Base-by-base conservation (phyloP, 2,888 invertebrate species). In the Ormyrus nitidulus region DNA sequence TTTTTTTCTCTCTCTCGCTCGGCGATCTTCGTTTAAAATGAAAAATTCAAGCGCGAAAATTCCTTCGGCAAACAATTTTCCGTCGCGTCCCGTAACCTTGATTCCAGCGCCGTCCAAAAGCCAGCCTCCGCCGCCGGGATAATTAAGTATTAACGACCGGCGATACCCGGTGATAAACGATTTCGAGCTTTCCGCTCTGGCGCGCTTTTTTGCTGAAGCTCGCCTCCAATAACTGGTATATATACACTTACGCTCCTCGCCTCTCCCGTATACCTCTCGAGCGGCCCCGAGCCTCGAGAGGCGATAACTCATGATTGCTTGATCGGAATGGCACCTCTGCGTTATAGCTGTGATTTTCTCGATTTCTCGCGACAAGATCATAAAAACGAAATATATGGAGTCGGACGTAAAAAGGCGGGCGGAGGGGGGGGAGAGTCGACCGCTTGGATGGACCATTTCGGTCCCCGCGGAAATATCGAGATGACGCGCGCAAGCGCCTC, bases 271-370 rank as follows among this genome's bases (percentile, higher is more conserved):
- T 51, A 10, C 2, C 53, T 11, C 11, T 34, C 53, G 11, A 8
- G 10, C 34, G 34, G 8, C 19, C 13, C n/a, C 56, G 69, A 66
- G n/a, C 44, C 68, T 54, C 68, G 48, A 51, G 59, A 19, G 58
- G 51, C 76, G 51, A 76, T 76, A 76, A 76, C 76, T 76, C 68
- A 76, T 44, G 76, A 76, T 76, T 61, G 76, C 34, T 34, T 62
- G 75, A 75, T 75, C 75, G 58, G 46, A 64, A 73, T 53, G 64
- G 73, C 73, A 65, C 73, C 19, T n/a, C 34, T 62, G 59, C 49
- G 70, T 74, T 74, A 74, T 74, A 65, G 56, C 19, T 53, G 76
- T 11, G 76, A 76, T 68, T 76, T 76, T 69, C 76, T 76, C 76
- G 62, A 69, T 54, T 75, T 59, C 59, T 8, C 19, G 46, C 48